phyloP scores from a whole-genome alignment of 2,113 vertebrate genomes.

The Smithornis capensis region DNA sequence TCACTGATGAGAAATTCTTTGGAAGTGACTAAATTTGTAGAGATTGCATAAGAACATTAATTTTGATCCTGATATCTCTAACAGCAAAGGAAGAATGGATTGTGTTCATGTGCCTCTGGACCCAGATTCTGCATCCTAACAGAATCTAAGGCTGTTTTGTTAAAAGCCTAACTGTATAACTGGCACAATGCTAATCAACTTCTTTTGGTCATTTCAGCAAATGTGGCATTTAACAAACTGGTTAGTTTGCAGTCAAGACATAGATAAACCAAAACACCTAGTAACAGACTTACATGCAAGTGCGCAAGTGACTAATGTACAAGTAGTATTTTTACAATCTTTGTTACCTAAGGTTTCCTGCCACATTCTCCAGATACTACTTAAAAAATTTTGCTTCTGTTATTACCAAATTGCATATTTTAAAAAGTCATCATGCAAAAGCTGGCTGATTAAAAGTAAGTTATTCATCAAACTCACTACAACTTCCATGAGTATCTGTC shows the following conservation, averaged over 20 bases:
- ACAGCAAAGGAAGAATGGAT: background rate
- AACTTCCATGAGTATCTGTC: constrained; percentile 40
- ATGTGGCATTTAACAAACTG: background rate
- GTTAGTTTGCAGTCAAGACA: background rate
- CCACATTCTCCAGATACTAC: constrained; percentile 37
- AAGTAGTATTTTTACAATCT: background rate
- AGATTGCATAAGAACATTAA: background rate
- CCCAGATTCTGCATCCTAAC: background rate
- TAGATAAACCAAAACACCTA: background rate
- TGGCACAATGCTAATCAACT: background rate
- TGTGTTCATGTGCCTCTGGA: background rate
- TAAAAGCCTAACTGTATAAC: background rate
- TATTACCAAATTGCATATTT: constrained; percentile 36
- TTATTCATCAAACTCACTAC: constrained; percentile 52
- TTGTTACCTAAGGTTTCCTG: constrained; percentile 7
- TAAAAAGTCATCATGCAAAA: constrained; percentile 47
- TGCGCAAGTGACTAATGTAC: background rate
- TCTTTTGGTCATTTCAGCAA: background rate
- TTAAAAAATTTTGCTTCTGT: constrained; percentile 7
- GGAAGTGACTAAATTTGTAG: background rate
- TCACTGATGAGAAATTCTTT: background rate
- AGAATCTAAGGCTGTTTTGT: background rate
- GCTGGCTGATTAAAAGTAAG: constrained; percentile 49
- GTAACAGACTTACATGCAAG: background rate
- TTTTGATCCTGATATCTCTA: background rate